Evolutionary conservation across 2,888 invertebrate genomes (phyloP).

Genomic region (Ariolimax columbianus): DNA sequence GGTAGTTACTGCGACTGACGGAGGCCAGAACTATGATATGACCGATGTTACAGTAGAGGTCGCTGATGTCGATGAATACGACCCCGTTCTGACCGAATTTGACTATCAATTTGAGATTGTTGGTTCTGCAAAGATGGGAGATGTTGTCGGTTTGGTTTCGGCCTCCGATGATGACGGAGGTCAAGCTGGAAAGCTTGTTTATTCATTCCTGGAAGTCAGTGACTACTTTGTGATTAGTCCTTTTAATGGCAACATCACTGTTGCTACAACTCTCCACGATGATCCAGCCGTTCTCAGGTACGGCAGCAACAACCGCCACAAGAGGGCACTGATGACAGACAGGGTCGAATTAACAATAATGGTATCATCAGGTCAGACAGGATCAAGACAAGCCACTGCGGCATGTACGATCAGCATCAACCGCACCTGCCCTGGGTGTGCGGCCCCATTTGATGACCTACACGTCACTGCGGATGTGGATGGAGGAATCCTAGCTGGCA

Average conservation of each 20-base stretch:
- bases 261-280: slow-evolving; percentile 83
- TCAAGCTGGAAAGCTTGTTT: slow-evolving; percentile 93
- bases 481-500: slow-evolving; percentile 59
- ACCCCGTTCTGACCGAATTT: slow-evolving; percentile 89
- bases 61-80: slow-evolving; percentile 89
- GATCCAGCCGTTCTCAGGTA: slow-evolving; percentile 51
- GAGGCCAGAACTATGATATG: slow-evolving; percentile 86
- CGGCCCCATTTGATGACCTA: slow-evolving; percentile 28
- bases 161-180: slow-evolving; percentile 96
- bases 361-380: slow-evolving; percentile 87
- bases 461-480: slow-evolving; percentile 73
- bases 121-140: slow-evolving; percentile 86
- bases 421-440: slow-evolving; percentile 71
- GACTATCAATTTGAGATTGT: slow-evolving; percentile 87
- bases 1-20: slow-evolving; percentile 89
- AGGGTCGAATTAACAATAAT: slow-evolving; percentile 81
- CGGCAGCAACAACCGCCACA: slow-evolving; percentile 52
- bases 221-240: slow-evolving; percentile 90
- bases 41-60: slow-evolving; percentile 92
- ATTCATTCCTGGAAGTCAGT: slow-evolving; percentile 90
- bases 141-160: slow-evolving; percentile 90
- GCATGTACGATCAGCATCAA: slow-evolving; percentile 80
- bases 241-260: slow-evolving; percentile 90
- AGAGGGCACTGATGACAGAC: slow-evolving; percentile 76
- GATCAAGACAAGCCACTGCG: slow-evolving; percentile 90